Base-by-base conservation (phyloP, 2,888 invertebrate genomes). In the Peribatodes rhomboidaria region DNA sequence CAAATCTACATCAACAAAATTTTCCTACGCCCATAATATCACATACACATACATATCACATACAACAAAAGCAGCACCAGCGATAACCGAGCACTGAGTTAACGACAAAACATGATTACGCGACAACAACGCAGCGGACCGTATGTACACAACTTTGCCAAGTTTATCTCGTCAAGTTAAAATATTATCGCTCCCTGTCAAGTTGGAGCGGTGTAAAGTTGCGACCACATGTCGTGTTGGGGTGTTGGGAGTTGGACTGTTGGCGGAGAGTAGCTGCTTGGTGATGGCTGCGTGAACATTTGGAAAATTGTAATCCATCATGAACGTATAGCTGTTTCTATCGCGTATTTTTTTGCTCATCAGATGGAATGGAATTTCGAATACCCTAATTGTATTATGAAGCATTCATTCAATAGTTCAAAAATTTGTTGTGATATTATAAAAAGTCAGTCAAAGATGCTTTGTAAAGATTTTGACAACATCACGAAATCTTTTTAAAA, bases 111-210 rank as follows among this genome's bases (percentile, higher is more conserved):
- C 67, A 49, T 57, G 60, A 67, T 67, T 67, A 67, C 63, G 44
- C 41, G 56, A 52, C 52, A 60, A 60, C 59, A 64, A 58, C 58
- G 62, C 50, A 62, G 56, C 62, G 27, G 58, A 64, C 64, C 49
- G 59, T 65, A 52, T 52, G 56, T 65, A 57, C 57, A 41, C 60
- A 70, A 69, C 69, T 67, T 70, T 55, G 55, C 59, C 57, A 64
- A 69, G 71, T 70, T 71, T 75, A 71, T 71, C 70, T 72, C 69
- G 70, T 71, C 74, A 71, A 72, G 72, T 73, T 75, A 70, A 74
- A 75, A 76, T 74, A 73, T 76, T 74, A 73, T 73, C 76, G 61
- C 61, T 53, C 56, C 46, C 57, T 71, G 72, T 68, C 69, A 67
- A 69, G 65, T 59, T 60, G 55, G 59, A 50, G 20, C 39, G 62